These are phyloP conservation scores for Poeciliopsis retropinna DNA, from an alignment of 2,113 vertebrate genomes.

Conservation along the genomic window DNA sequence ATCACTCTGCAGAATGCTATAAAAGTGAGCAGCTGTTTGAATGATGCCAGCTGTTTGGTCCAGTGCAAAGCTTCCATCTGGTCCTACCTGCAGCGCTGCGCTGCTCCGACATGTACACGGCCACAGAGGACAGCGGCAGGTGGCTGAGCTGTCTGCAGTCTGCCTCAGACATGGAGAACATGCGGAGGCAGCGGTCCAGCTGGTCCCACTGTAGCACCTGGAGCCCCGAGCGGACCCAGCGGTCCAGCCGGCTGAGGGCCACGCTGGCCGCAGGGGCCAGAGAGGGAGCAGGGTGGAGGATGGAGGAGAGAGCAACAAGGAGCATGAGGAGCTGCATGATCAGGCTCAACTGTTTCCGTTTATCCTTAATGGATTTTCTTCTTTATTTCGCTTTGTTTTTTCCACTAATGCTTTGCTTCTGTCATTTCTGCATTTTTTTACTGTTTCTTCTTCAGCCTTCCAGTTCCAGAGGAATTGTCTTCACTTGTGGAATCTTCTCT, in stretches of 20 bases:
- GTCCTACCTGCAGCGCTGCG: slow-evolving; percentile 46
- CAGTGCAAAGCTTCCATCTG: neutral
- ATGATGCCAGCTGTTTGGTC: too few relatives aligned
- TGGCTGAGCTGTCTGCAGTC: slow-evolving; percentile 74
- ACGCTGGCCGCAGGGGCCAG: neutral
- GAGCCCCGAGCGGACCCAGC: slow-evolving; percentile 79
- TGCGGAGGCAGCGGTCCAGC: slow-evolving; percentile 75
- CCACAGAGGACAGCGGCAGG: slow-evolving; percentile 72
- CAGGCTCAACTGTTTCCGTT: neutral
- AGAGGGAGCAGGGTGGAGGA: slow-evolving; percentile 31
- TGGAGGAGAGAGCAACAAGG: slow-evolving; percentile 32
- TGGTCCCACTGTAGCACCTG: slow-evolving; percentile 80
- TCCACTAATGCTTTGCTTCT: too few relatives aligned
- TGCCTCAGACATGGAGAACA: slow-evolving; percentile 68
- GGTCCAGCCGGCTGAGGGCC: slow-evolving; percentile 70
- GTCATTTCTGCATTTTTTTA: too few relatives aligned
- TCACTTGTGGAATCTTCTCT: neutral
- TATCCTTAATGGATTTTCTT: neutral
- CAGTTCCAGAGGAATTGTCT: neutral
- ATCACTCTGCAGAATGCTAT: neutral
- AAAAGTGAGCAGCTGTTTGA: neutral
- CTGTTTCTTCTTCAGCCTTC: neutral
- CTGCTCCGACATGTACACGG: slow-evolving; percentile 76
- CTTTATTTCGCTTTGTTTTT: too few relatives aligned
- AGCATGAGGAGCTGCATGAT: slow-evolving; percentile 19